phyloP scores from a whole-genome alignment of 2,113 vertebrate genomes.

The Lethenteron reissneri region DNA sequence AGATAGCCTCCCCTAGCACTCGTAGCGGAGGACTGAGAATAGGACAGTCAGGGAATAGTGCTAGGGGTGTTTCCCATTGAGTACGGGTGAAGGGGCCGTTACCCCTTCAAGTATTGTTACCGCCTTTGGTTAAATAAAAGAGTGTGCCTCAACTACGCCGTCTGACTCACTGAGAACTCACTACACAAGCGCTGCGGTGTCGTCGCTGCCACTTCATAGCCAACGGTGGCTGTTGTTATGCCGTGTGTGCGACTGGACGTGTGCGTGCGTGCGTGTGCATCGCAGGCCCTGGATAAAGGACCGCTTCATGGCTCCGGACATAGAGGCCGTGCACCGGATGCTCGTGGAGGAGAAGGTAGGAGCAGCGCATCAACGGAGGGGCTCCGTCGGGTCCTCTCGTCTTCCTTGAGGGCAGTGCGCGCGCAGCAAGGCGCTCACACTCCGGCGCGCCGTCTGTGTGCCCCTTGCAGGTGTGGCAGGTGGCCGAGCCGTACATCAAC shows the following conservation, averaged over 20 bases:
- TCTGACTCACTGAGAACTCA: too few relatives aligned
- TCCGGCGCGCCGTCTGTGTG: neutral
- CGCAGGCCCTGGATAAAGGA: constrained; percentile 88
- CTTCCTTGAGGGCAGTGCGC: neutral
- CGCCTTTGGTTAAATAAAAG: too few relatives aligned
- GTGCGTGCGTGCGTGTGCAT: neutral
- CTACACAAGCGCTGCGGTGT: neutral
- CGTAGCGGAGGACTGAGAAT: too few relatives aligned
- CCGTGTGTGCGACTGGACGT: too few relatives aligned
- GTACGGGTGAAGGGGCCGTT: too few relatives aligned
- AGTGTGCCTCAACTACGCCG: too few relatives aligned
- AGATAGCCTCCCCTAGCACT: too few relatives aligned
- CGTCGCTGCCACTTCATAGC: neutral
- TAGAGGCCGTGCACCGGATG: constrained; percentile 57
- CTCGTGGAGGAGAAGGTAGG: constrained; percentile 59
- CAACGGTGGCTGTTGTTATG: neutral
- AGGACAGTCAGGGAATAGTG: too few relatives aligned
- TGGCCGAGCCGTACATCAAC: constrained; percentile 75
- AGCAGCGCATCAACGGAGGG: neutral
- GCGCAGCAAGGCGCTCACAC: neutral
- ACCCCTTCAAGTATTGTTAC: too few relatives aligned
- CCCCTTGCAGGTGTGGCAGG: constrained; percentile 54
- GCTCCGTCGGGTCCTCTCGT: neutral
- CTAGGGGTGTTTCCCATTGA: too few relatives aligned
- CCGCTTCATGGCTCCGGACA: constrained; percentile 90